Evolutionary conservation across 1,140 invertebrate species (phyloP), one percentile per base, ranked within the genome.

Genomic region (Meloidogyne floridensis): DNA sequence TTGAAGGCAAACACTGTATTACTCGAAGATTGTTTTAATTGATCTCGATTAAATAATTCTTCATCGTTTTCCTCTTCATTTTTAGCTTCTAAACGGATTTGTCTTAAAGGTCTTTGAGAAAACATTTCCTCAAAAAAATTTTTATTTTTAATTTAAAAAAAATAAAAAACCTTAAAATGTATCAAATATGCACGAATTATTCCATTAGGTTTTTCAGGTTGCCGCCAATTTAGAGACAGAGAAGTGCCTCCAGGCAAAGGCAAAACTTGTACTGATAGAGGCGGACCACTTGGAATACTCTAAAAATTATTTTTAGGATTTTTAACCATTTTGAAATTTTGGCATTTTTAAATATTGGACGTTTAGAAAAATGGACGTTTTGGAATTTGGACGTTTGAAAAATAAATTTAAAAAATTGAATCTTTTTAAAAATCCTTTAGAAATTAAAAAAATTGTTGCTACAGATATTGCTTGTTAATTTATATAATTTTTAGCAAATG

Each of bases 1-100:
- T 87, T 87, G 73, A 82, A 89, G 9, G 83, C 82, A 81, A 89
- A 87, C 13, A 75, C 54, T n/a, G 59, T 65, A 47, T 85, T 81
- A 32, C 32, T 32, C 9, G 83, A 79, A 11, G 81, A 43, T 53
- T 86, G 81, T 56, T 80, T 75, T 51, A 81, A 43, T 53, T 86
- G 81, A 47, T 80, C 72, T 51, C 72, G 70, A 11, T 69, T 78
- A 74, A 18, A 78, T 53, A 42, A 20, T 9, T 78, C 13, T 32
- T n/a, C 54, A 74, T 75, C 70, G 0, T 53, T 69, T 71, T 15
- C n/a, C 53, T 53, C 4, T n/a, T 20, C 43, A 18, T 51, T 51
- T 74, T 54, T 71, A 71, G 70, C 72, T 74, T 54, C 72, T 47
- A 74, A 74, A 32, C 72, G 32, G 10, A 80, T 18, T 10, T 10